phyloP scores from a whole-genome alignment of 2,888 invertebrate species.

The Stenodema calcarata region DNA sequence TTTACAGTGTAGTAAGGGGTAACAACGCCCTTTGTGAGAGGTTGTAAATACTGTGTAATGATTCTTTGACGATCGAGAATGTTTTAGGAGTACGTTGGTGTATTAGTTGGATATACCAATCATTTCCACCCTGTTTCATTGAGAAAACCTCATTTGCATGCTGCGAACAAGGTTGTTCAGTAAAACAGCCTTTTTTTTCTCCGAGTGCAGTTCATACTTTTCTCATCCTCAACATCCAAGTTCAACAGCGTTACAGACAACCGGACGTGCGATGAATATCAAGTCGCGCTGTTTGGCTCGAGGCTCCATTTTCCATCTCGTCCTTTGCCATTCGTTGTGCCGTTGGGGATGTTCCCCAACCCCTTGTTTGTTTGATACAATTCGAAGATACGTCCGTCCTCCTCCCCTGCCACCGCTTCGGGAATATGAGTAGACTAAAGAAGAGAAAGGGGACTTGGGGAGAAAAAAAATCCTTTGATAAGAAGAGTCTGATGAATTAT shows the following conservation, averaged over 20 bases:
- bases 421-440: not conserved
- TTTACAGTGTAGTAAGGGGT: too few species aligned
- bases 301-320: not conserved
- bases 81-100: too few species aligned
- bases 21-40: too few species aligned
- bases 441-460: not conserved
- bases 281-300: not conserved
- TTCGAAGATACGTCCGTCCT: not conserved
- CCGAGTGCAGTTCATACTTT: not conserved
- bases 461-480: not conserved
- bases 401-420: not conserved
- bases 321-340: too few species aligned
- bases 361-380: not conserved
- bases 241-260: constrained; percentile 5
- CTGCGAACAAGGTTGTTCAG: too few species aligned
- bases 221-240: not conserved
- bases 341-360: not conserved
- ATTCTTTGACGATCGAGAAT: too few species aligned
- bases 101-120: too few species aligned
- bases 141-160: too few species aligned
- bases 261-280: not conserved
- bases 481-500: not conserved
- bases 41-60: too few species aligned
- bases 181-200: too few species aligned
- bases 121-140: too few species aligned